These are phyloP conservation scores for Drosophila serrata DNA, from an alignment of 1,140 invertebrate genomes.

Conservation along the genomic window DNA sequence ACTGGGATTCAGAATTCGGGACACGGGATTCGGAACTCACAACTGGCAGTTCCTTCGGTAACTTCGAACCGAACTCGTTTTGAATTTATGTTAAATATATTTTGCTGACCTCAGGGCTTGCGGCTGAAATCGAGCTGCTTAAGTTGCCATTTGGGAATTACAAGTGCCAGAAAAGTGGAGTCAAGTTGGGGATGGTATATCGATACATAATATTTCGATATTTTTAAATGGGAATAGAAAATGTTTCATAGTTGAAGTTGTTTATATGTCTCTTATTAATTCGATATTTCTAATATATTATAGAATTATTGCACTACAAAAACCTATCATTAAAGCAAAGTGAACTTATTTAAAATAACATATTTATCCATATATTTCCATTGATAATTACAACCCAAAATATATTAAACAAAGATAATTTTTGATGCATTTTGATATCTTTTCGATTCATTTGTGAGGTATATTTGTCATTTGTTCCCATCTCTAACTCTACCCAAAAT, in stretches of 20 bases:
- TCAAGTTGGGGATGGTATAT: conserved; percentile 3
- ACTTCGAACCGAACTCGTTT: conserved; percentile 41
- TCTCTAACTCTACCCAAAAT: background rate
- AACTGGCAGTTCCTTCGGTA: background rate
- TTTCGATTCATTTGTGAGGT: background rate
- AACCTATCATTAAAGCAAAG: background rate
- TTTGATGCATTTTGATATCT: background rate
- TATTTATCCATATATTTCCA: no score
- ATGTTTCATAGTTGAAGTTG: no score
- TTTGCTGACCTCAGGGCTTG: conserved; percentile 59
- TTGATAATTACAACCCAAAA: no score
- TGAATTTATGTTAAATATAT: conserved; percentile 76
- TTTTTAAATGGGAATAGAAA: no score
- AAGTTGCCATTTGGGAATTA: conserved; percentile 67
- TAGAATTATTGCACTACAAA: no score
- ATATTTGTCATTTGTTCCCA: background rate
- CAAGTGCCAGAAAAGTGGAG: conserved; percentile 50
- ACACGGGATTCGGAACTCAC: conserved; percentile 11
- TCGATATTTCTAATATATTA: no score
- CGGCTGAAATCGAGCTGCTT: conserved; percentile 56
- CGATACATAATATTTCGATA: background rate
- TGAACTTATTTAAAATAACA: no score
- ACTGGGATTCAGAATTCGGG: conserved; percentile 24
- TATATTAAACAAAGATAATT: background rate
- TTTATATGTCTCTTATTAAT: background rate